These are phyloP conservation scores for Orthosia gracilis DNA, from an alignment of 2,888 invertebrate species.

Conservation along the genomic window DNA sequence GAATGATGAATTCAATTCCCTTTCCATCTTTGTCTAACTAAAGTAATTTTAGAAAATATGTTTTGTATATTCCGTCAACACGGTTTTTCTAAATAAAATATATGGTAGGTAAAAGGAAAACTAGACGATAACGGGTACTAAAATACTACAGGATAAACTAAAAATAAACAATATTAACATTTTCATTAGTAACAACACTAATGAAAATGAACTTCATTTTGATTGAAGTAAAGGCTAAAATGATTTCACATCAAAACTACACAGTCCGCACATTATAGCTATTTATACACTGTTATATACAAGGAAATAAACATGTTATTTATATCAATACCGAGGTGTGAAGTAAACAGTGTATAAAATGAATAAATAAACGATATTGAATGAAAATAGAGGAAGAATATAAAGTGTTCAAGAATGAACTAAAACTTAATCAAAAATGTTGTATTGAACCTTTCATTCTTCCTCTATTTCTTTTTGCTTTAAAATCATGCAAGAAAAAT, in stretches of 20 bases:
- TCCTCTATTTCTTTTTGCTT: conserved; percentile 52
- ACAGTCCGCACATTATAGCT: conserved; percentile 50
- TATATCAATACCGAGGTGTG: conserved; percentile 19
- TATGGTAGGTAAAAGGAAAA: neutral
- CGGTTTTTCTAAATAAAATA: neutral
- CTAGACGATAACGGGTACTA: conserved; percentile 13
- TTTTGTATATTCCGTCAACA: neutral
- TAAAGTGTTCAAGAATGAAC: conserved; percentile 13
- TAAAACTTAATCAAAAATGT: conserved; percentile 8
- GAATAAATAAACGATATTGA: conserved; percentile 17
- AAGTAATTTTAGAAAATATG: neutral
- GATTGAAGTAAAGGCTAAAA: conserved; percentile 33
- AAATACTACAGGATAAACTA: conserved; percentile 16
- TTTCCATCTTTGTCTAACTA: neutral
- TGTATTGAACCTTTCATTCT: conserved; percentile 35
- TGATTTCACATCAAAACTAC: conserved; percentile 65
- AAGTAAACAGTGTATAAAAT: conserved; percentile 50
- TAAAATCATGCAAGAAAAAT: conserved; percentile 67
- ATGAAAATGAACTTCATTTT: conserved; percentile 38
- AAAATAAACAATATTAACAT: neutral
- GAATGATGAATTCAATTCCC: neutral
- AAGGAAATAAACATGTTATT: conserved; percentile 52
- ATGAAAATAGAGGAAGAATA: conserved; percentile 54
- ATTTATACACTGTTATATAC: conserved; percentile 57
- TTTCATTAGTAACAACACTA: too few species aligned